A percentile compares a stretch with the other conserved stretches of the same genome.
Evolutionary conservation across 1,140 invertebrate species (phyloP).

Genomic region (Orchestia grillus): DNA sequence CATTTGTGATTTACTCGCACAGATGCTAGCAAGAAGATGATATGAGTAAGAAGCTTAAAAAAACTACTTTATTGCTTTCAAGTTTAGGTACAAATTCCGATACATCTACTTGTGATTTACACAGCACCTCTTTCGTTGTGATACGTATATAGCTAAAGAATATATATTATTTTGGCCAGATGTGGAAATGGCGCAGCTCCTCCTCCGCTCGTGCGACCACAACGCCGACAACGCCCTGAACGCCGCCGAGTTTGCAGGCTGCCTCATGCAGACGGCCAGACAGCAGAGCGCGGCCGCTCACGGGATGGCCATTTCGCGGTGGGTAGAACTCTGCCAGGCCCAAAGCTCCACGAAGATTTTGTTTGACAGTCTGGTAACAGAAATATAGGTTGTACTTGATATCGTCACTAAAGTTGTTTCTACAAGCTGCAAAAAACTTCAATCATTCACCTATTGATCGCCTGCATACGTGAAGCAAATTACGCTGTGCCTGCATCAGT

Average conservation of each 20-base stretch:
- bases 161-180: not conserved
- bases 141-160: not conserved
- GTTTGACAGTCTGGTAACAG: not conserved
- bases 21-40: too few relatives aligned
- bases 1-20: too few relatives aligned
- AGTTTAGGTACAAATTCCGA: not conserved
- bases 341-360: not conserved
- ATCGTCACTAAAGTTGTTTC: too few relatives aligned
- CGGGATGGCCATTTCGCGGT: not conserved
- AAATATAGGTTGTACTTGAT: not conserved
- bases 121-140: not conserved
- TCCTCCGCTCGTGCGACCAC: not conserved
- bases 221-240: not conserved
- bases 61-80: too few relatives aligned
- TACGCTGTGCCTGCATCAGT: too few relatives aligned
- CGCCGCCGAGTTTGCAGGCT: not conserved
- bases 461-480: too few relatives aligned
- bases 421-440: too few relatives aligned
- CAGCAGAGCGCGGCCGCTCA: not conserved
- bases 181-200: not conserved
- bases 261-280: not conserved
- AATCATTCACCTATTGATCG: too few relatives aligned
- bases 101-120: not conserved
- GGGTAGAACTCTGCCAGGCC: not conserved
- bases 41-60: too few relatives aligned